Conservation (phyloP, 2,797 vertebrate genomes). For the Chromobotia macracanthus region DNA sequence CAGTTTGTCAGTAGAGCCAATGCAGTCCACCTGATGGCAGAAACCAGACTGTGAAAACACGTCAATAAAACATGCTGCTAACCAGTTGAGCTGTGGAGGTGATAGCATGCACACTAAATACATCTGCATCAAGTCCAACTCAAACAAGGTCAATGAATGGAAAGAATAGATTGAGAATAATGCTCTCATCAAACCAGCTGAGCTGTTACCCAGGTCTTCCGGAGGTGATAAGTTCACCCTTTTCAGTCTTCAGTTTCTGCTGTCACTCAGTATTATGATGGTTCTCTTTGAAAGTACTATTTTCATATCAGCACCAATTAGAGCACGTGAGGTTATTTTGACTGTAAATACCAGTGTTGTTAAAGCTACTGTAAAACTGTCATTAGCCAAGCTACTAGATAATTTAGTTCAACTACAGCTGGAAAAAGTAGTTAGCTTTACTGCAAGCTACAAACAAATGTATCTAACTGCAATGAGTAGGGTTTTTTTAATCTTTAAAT, state of each 20-base stretch:
- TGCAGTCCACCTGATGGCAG: not conserved
- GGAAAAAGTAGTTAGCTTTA: too few relatives aligned
- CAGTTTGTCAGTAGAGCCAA: conserved; percentile 11
- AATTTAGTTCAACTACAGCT: too few relatives aligned
- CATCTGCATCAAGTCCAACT: not conserved
- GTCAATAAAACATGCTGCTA: conserved; percentile 4
- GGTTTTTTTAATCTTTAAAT: too few relatives aligned
- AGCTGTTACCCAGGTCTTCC: not conserved
- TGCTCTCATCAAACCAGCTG: conserved; percentile 29
- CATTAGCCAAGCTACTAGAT: too few relatives aligned
- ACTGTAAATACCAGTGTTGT: too few relatives aligned
- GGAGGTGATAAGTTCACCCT: too few relatives aligned
- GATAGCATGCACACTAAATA: conserved; percentile 14
- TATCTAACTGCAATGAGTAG: too few relatives aligned
- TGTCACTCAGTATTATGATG: not conserved
- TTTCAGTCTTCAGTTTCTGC: not conserved
- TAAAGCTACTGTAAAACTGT: too few relatives aligned
- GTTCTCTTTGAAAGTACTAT: too few relatives aligned
- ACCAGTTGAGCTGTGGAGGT: not conserved
- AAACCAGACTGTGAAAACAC: not conserved
- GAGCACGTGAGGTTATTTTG: too few relatives aligned
- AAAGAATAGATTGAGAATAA: conserved; percentile 13
- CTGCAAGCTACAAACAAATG: too few relatives aligned
- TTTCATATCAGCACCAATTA: too few relatives aligned
- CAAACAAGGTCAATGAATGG: conserved; percentile 10